Percentiles rank a stretch among this genome's conserved stretches.
Conservation (phyloP, 2,888 invertebrate genomes). For the Synanthedon formicaeformis region DNA sequence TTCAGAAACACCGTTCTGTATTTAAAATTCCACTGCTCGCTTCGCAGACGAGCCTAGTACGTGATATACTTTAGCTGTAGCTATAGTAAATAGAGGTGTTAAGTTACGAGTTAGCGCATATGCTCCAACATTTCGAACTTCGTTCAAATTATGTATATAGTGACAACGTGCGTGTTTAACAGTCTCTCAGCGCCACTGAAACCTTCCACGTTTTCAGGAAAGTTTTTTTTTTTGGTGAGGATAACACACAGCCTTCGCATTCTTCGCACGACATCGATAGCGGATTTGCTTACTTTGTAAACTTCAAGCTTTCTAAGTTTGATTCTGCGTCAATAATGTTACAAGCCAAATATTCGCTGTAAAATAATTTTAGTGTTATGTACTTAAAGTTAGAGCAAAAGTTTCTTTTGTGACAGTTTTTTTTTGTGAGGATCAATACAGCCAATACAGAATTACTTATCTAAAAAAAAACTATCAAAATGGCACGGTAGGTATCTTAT, state of each 20-base stretch:
- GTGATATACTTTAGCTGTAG: constrained; percentile 60
- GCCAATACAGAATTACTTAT: too few relatives aligned
- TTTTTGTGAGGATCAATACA: too few relatives aligned
- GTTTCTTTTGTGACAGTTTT: too few relatives aligned
- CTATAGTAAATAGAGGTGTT: constrained; percentile 41
- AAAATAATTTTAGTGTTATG: too few relatives aligned
- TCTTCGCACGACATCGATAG: not conserved
- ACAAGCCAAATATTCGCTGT: too few relatives aligned
- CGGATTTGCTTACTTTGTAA: constrained; percentile 11
- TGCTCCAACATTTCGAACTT: constrained; percentile 13
- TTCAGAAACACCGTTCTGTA: constrained; percentile 46
- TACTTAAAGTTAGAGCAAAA: too few relatives aligned
- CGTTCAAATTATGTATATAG: constrained; percentile 3
- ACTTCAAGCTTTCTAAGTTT: not conserved
- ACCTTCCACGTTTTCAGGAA: not conserved
- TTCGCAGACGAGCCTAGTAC: constrained; percentile 43
- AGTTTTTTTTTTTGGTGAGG: not conserved
- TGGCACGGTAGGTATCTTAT: too few relatives aligned
- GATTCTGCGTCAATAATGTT: too few relatives aligned
- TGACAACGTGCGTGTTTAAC: constrained; percentile 23
- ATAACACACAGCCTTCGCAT: constrained; percentile 2
- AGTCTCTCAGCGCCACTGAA: constrained; percentile 17
- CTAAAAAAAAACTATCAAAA: too few relatives aligned
- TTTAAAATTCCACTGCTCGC: constrained; percentile 56
- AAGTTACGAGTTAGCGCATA: constrained; percentile 36